Evolutionary conservation across 2,888 invertebrate genomes (phyloP).

Genomic region (Calliphora vomitoria): DNA sequence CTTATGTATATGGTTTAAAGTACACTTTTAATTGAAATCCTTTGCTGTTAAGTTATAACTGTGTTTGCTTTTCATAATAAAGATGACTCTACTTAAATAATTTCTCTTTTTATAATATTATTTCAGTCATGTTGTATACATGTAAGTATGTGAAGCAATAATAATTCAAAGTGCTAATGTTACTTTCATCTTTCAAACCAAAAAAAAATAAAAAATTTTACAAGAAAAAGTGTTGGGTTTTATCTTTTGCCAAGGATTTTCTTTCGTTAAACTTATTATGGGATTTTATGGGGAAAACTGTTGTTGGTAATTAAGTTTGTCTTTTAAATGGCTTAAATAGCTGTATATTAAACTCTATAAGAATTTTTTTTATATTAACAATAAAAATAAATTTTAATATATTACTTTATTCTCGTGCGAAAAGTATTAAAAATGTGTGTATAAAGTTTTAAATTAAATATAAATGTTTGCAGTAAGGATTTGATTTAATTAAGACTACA

Average conservation of each 20-base stretch:
- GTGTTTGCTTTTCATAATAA: conserved; percentile 29
- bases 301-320: conserved; percentile 47
- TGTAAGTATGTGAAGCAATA: conserved; percentile 11
- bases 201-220: background rate
- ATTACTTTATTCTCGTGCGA: background rate
- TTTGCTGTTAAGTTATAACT: conserved; percentile 3
- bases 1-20: background rate
- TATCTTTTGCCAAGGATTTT: background rate
- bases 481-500: conserved; percentile 25
- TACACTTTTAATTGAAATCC: conserved; percentile 38
- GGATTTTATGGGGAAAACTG: conserved; percentile 8
- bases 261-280: conserved; percentile 30
- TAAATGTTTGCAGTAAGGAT: conserved; percentile 8
- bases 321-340: background rate
- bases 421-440: background rate
- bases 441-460: background rate
- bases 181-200: conserved; percentile 14
- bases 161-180: conserved; percentile 47
- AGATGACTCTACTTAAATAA: background rate
- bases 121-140: background rate
- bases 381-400: conserved; percentile 10
- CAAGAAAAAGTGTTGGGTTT: conserved; percentile 16
- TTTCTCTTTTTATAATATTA: background rate
- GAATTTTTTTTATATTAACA: background rate
- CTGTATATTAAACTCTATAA: background rate